Evolutionary conservation across 2,888 invertebrate species (phyloP).

Genomic region (Cheiracanthium punctorium): DNA sequence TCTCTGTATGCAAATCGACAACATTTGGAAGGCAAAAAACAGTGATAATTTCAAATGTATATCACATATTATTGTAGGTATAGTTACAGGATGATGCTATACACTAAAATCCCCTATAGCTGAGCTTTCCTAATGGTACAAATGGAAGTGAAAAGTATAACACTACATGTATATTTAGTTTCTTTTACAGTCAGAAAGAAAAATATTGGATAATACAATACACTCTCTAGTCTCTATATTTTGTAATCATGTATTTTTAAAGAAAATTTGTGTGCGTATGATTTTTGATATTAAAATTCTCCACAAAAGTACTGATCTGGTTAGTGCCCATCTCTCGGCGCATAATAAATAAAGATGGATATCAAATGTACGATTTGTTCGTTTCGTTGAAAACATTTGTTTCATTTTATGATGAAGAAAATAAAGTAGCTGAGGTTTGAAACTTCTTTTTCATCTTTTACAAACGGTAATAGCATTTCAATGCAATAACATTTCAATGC

Average conservation of each 20-base stretch:
- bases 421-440: too few relatives aligned
- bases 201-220: constrained; percentile 15
- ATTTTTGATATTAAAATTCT: constrained; percentile 57
- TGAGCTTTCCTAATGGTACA: constrained; percentile 15
- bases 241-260: not conserved
- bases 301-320: constrained; percentile 14
- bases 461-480: too few relatives aligned
- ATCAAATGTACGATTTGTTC: too few relatives aligned
- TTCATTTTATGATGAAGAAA: too few relatives aligned
- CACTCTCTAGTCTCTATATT: not conserved
- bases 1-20: constrained; percentile 34
- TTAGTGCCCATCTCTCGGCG: not conserved
- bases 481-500: too few relatives aligned
- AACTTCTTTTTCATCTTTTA: too few relatives aligned
- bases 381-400: too few relatives aligned
- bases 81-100: constrained; percentile 24
- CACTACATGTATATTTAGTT: constrained; percentile 23
- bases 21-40: constrained; percentile 37
- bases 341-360: too few relatives aligned
- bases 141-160: constrained; percentile 25
- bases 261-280: constrained; percentile 24
- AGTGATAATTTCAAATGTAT: constrained; percentile 27
- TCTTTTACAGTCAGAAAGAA: constrained; percentile 31
- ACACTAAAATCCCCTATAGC: not conserved
- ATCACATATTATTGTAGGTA: constrained; percentile 21